Conservation (phyloP, 2,888 invertebrate genomes). For the Anarsia innoxiella region DNA sequence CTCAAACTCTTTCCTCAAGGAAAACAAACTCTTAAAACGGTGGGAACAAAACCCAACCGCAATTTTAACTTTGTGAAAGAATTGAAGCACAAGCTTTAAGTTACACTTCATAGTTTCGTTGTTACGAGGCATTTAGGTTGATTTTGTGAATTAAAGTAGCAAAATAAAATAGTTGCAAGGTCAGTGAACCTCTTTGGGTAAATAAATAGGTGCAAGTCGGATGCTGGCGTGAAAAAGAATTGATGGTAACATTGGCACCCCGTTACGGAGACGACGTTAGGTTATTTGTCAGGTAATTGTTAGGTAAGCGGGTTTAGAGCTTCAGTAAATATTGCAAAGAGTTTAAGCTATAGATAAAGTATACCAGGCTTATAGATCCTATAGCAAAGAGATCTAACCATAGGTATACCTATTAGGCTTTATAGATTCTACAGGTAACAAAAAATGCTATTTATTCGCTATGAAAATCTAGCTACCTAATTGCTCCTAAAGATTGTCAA, state of each 20-base stretch:
- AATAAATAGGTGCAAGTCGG: constrained; percentile 16
- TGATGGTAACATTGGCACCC: no score
- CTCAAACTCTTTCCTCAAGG: neutral
- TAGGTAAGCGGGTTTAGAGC: constrained; percentile 16
- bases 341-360: no score
- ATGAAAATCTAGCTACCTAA: no score
- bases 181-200: constrained; percentile 14
- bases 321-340: neutral
- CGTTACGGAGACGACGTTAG: constrained; percentile 35
- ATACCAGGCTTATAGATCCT: no score
- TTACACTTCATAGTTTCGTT: no score
- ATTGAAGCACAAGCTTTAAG: neutral
- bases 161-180: constrained; percentile 6
- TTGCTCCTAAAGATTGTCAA: no score
- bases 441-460: no score
- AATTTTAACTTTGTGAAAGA: neutral
- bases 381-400: no score
- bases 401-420: no score
- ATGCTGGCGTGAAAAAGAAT: constrained; percentile 15
- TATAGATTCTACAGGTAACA: no score
- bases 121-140: neutral
- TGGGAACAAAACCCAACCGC: neutral
- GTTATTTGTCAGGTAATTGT: constrained; percentile 30
- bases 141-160: neutral
- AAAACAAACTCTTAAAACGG: neutral